Base-by-base conservation (phyloP, 2,113 vertebrate genomes). In the Peromyscus polionotus region DNA sequence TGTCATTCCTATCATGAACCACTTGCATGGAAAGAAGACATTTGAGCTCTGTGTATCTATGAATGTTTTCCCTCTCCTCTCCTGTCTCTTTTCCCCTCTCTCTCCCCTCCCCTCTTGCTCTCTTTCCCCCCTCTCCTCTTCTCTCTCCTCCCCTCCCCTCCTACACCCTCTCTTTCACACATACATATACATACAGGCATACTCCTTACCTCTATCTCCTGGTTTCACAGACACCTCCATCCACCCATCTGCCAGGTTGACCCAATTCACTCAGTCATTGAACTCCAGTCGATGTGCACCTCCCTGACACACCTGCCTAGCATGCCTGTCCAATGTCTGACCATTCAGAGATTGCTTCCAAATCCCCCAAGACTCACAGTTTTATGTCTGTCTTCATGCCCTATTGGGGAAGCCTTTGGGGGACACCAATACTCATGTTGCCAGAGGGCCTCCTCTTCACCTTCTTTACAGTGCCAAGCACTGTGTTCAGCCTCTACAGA, bases 161-260 rank as follows among this genome's bases (percentile, higher is more conserved):
- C 54, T 14, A 51, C 48, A 51, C 36, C 36, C 33, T 22, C 54
- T 59, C 80, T n/a, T 22, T 4, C 2, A 6, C 16, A 54, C 7
- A 33, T 5, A 28, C 1, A 6, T 10, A 45, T 9, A n/a, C 11
- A 45, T 9, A 39, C 0, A 59, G 5, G 1, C 0, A 12, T 7
- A 45, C 1, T 4, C 51, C 19, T 88, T 42, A 33, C 73, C 4
- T 79, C 54, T 31, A 28, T 39, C 6, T 93, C 67, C 26, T 65
- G 14, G 13, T 28, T 63, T 68, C 36, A 88, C 39, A 87, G 57
- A 42, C 39, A 51, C n/a, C 26, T 48, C 57, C 51, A 31, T 63
- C 45, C 26, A n/a, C 7, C 63, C 42, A 36, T 4, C 22, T 7
- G n/a, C 8, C 39, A 42, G 2, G 20, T 17, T 36, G 22, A 17